A percentile compares a stretch with the other conserved stretches of the same genome.
Evolutionary conservation across 2,113 vertebrate genomes (phyloP).

Genomic region (Zosterops japonicus): DNA sequence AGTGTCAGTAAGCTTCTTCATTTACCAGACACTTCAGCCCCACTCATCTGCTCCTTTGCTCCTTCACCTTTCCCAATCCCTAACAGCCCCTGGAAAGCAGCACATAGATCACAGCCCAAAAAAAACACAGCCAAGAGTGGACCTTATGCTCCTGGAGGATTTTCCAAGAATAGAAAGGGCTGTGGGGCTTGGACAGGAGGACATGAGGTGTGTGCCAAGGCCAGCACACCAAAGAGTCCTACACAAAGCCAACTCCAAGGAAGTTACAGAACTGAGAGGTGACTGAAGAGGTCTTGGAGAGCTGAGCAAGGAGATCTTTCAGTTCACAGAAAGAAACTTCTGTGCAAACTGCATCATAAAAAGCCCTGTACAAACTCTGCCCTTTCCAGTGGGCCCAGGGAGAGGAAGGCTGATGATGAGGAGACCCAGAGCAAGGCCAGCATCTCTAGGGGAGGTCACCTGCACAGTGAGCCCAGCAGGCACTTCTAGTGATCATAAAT

Average conservation of each 20-base stretch:
- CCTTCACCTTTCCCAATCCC: background rate
- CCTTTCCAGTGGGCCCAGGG: background rate
- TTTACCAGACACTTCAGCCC: background rate
- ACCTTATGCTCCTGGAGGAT: background rate
- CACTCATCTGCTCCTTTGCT: background rate
- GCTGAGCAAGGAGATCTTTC: background rate
- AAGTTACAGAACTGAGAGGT: background rate
- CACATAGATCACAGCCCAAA: fast-evolving
- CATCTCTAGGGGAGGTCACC: background rate
- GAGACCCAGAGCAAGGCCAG: background rate
- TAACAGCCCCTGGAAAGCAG: background rate
- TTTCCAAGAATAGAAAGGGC: background rate
- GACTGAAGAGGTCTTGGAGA: background rate
- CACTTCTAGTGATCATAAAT: background rate
- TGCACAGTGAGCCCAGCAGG: background rate
- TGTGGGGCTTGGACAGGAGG: background rate
- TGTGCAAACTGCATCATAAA: background rate
- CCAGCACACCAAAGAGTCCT: background rate
- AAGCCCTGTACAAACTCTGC: background rate
- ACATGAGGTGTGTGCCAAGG: background rate
- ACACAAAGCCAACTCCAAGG: background rate
- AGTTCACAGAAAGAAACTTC: background rate
- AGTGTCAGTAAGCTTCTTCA: background rate
- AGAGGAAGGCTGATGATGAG: background rate
- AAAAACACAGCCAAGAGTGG: fast-evolving